Conservation (phyloP, 1,140 invertebrate species). For the Ectropis grisescens region DNA sequence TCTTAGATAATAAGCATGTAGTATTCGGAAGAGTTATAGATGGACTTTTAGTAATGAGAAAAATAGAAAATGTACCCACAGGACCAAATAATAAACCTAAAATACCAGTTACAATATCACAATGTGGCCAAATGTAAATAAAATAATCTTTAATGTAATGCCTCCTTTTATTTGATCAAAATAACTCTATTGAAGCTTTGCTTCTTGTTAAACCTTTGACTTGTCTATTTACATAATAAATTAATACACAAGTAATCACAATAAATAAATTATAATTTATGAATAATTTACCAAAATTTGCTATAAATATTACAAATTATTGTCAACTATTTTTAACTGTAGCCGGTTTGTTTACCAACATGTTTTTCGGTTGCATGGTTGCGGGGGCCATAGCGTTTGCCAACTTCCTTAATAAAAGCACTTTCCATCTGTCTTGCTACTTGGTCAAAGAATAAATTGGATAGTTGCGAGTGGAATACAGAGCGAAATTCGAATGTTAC, state of each 20-base stretch:
- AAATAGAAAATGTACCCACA: conserved; percentile 98
- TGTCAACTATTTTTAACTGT: conserved; percentile 50
- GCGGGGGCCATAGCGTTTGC: conserved; percentile 83
- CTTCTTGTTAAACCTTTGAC: conserved; percentile 7
- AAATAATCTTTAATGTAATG: too few species aligned
- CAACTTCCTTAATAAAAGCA: conserved; percentile 90
- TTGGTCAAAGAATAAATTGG: conserved; percentile 96
- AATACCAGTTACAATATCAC: conserved; percentile 95
- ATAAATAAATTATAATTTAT: conserved; percentile 15
- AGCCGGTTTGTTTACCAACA: conserved; percentile 33
- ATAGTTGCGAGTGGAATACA: conserved; percentile 86
- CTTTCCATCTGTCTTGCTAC: conserved; percentile 95
- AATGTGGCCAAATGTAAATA: conserved; percentile 97
- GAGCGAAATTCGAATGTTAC: conserved; percentile 93
- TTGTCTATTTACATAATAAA: conserved; percentile 2
- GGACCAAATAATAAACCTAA: conserved; percentile 99
- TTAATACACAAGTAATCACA: conserved; percentile 21
- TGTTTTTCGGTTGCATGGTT: conserved; percentile 68
- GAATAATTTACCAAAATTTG: conserved; percentile 19
- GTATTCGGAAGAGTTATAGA: conserved; percentile 98
- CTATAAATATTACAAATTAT: conserved; percentile 1
- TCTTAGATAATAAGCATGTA: conserved; percentile 98
- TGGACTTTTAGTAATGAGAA: conserved; percentile 96
- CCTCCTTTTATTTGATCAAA: not conserved
- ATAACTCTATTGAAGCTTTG: conserved; percentile 8